phyloP scores from a whole-genome alignment of 2,888 invertebrate genomes.

The Thymelicus acteon region DNA sequence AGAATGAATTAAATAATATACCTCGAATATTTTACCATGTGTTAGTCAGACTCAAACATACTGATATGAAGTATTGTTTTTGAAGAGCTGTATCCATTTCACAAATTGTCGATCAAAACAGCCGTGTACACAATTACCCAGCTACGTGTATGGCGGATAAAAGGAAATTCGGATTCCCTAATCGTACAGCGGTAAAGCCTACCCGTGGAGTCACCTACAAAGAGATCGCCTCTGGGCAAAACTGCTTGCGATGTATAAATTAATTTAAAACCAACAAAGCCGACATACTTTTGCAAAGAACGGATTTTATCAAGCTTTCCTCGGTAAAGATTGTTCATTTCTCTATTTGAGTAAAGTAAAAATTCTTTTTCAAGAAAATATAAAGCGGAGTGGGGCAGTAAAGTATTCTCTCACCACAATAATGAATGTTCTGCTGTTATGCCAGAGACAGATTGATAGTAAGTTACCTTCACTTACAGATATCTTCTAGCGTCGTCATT shows the following conservation, averaged over 20 bases:
- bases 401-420: neutral
- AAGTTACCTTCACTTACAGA: no score
- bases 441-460: no score
- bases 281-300: constrained; percentile 14
- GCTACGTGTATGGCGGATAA: constrained; percentile 23
- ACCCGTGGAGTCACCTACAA: constrained; percentile 17
- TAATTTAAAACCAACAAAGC: constrained; percentile 19
- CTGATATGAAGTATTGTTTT: neutral
- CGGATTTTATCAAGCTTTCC: constrained; percentile 2
- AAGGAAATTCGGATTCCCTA: constrained; percentile 20
- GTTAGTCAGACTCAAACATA: neutral
- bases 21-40: neutral
- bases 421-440: no score
- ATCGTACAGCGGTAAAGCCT: constrained; percentile 29
- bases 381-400: neutral
- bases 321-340: neutral
- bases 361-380: neutral
- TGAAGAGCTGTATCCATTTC: neutral
- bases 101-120: constrained; percentile 20
- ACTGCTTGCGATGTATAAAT: constrained; percentile 31
- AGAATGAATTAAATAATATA: no score
- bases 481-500: no score
- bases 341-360: neutral
- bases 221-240: constrained; percentile 23
- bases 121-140: constrained; percentile 20